phyloP scores from a whole-genome alignment of 2,797 vertebrate species.

The Psittacula echo region DNA sequence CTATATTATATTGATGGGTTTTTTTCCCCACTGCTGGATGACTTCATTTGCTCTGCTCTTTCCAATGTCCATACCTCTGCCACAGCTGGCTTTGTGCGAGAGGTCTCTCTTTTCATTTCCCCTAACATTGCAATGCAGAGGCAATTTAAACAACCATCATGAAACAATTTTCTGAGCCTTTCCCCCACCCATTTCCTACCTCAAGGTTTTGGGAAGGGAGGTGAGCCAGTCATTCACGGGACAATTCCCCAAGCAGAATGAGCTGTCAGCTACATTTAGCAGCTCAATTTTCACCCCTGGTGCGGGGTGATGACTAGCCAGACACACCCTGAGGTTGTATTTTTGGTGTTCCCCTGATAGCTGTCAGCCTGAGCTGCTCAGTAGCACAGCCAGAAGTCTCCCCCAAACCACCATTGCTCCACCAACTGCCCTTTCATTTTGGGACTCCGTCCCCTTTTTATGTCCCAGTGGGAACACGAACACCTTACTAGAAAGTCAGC shows the following conservation, averaged over 20 bases:
- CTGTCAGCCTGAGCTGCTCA: background rate
- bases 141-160: slow-evolving; percentile 29
- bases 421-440: background rate
- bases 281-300: background rate
- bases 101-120: background rate
- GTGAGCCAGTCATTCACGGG: background rate
- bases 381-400: background rate
- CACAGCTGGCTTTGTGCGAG: slow-evolving; percentile 17
- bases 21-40: slow-evolving; percentile 30
- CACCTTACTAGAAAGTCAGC: background rate
- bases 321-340: background rate
- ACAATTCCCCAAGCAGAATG: background rate
- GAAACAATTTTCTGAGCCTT: slow-evolving; percentile 37
- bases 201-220: background rate
- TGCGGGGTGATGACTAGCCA: background rate
- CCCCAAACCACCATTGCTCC: background rate
- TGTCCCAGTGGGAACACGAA: background rate
- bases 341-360: background rate
- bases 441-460: background rate
- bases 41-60: slow-evolving; percentile 60
- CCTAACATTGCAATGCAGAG: background rate
- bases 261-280: slow-evolving; percentile 8
- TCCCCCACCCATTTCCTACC: background rate
- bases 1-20: slow-evolving; percentile 41
- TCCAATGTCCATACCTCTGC: background rate